Evolutionary conservation across 1,140 invertebrate genomes (phyloP).

Genomic region (Drosophila simulans): DNA sequence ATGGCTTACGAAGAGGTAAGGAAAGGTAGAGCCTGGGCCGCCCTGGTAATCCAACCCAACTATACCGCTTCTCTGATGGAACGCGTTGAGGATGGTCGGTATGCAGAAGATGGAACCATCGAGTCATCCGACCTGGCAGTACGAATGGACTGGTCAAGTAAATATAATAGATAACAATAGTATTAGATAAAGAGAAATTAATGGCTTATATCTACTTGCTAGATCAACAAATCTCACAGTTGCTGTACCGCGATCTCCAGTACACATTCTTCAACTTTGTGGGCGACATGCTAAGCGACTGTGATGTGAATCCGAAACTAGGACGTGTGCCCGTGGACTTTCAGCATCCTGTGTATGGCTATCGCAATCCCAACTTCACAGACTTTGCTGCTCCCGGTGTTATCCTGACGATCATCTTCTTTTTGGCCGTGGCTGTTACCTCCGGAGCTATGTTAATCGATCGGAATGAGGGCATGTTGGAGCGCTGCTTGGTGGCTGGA

Average conservation of each 20-base stretch:
- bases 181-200: rapidly evolving
- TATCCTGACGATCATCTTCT: conserved; percentile 97
- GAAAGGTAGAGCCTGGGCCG: conserved; percentile 92
- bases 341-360: conserved; percentile 93
- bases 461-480: conserved; percentile 94
- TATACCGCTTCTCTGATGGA: conserved; percentile 91
- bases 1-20: conserved; percentile 89
- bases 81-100: conserved; percentile 89
- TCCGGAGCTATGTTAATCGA: conserved; percentile 96
- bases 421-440: conserved; percentile 96
- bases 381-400: conserved; percentile 98
- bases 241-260: conserved; percentile 91
- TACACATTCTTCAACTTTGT: conserved; percentile 91
- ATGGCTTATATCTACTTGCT: conserved; percentile 56
- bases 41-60: conserved; percentile 92
- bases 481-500: conserved; percentile 94
- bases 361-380: conserved; percentile 93
- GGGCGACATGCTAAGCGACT: conserved; percentile 87
- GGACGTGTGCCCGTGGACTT: conserved; percentile 91
- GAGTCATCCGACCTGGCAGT: conserved; percentile 90
- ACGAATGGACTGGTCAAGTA: conserved; percentile 96
- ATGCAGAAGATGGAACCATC: conserved; percentile 89
- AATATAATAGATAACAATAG: conserved; percentile 76
- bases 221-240: conserved; percentile 96
- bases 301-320: conserved; percentile 89